Conservation (phyloP, 2,797 vertebrate genomes). For the Aselliscus stoliczkanus region DNA sequence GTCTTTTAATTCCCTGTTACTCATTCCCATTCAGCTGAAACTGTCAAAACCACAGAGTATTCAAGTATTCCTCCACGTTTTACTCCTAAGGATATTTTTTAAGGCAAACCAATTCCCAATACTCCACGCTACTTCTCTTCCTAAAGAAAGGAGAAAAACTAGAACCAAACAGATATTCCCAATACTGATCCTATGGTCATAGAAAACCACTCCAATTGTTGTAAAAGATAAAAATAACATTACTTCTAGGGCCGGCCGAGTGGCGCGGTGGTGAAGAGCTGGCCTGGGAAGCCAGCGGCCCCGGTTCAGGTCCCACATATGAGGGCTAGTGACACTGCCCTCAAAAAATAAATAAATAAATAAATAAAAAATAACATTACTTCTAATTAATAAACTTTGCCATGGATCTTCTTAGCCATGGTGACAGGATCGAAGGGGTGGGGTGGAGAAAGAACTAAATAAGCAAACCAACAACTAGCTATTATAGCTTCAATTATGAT, state of each 20-base stretch:
- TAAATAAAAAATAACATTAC: conserved; percentile 14
- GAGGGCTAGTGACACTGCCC: no score
- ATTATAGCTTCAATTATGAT: conserved; percentile 1
- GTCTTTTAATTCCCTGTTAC: conserved; percentile 4
- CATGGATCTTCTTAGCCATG: background rate
- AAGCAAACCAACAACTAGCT: conserved; percentile 18
- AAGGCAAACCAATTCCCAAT: background rate
- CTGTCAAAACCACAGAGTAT: background rate
- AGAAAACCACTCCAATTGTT: background rate
- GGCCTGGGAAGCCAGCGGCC: no score
- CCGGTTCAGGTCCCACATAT: no score
- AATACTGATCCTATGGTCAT: background rate
- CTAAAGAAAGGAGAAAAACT: conserved; percentile 2
- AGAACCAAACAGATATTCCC: background rate
- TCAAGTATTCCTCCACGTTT: conserved; percentile 6
- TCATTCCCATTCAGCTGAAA: background rate
- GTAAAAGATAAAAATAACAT: conserved; percentile 3
- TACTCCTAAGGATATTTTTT: conserved; percentile 2
- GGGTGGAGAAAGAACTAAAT: background rate
- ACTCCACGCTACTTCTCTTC: background rate
- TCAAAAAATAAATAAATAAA: no score
- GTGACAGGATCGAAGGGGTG: background rate
- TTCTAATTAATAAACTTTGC: conserved; percentile 16
- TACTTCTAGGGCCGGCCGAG: background rate
- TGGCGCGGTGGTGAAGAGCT: no score